Evolutionary conservation across 2,113 vertebrate genomes (phyloP).

Genomic region (Carassius auratus): DNA sequence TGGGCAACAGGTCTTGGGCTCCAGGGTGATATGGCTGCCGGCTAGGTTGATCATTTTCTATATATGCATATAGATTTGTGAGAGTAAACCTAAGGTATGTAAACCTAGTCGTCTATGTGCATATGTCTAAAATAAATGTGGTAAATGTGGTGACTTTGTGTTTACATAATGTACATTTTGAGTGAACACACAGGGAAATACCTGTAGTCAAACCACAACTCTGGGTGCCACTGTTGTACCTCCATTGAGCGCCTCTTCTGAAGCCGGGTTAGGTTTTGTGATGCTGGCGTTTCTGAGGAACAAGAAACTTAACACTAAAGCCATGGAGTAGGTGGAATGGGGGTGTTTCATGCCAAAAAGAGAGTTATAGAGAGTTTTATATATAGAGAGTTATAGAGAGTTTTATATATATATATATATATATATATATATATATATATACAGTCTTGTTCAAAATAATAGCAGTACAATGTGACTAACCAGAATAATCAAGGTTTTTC

Average conservation of each 20-base stretch:
- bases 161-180: constrained; percentile 7
- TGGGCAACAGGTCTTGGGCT: too few species aligned
- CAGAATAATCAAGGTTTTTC: too few species aligned
- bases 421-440: too few species aligned
- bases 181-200: constrained; percentile 31
- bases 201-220: constrained; percentile 18
- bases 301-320: constrained; percentile 20
- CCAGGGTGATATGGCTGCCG: too few species aligned
- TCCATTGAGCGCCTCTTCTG: not conserved
- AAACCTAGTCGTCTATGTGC: not conserved
- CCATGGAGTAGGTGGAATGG: not conserved
- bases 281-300: constrained; percentile 30
- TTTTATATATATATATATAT: too few species aligned
- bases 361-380: fast-evolving
- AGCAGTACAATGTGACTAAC: too few species aligned
- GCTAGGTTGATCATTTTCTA: not conserved
- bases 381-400: too few species aligned
- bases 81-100: not conserved
- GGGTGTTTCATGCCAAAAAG: constrained; percentile 30
- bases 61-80: not conserved
- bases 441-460: too few species aligned
- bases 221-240: not conserved
- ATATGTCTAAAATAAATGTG: not conserved
- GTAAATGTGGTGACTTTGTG: constrained; percentile 1
- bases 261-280: not conserved